Evolutionary conservation across 2,113 vertebrate genomes (phyloP).

Genomic region (Cyanoderma ruficeps): DNA sequence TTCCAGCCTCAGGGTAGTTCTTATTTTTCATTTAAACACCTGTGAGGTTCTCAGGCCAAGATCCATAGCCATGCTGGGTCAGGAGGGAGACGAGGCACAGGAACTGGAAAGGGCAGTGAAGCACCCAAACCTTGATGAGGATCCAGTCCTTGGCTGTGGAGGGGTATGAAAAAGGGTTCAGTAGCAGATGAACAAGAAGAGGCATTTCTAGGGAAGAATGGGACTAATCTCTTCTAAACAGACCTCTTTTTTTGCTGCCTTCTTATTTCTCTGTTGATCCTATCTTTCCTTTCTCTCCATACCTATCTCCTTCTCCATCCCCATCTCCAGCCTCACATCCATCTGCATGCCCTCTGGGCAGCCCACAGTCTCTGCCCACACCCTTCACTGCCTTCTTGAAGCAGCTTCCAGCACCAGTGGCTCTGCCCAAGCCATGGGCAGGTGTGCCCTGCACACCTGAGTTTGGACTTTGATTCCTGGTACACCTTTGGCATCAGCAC

Average conservation of each 20-base stretch:
- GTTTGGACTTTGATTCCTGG: not conserved
- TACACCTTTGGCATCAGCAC: not conserved
- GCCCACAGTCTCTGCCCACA: not conserved
- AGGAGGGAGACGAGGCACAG: rapidly evolving
- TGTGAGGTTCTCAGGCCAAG: not conserved
- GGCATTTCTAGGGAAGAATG: not conserved
- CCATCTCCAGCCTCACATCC: not conserved
- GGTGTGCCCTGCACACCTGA: not conserved
- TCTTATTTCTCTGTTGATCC: not conserved
- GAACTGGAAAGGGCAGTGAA: not conserved
- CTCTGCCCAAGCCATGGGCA: not conserved
- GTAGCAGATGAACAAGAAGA: not conserved
- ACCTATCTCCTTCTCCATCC: not conserved
- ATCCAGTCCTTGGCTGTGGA: not conserved
- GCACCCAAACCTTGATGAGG: not conserved
- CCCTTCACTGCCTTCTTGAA: not conserved
- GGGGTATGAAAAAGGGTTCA: not conserved
- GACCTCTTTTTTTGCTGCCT: not conserved
- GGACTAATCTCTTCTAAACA: not conserved
- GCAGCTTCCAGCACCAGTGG: not conserved
- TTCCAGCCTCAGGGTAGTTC: not conserved
- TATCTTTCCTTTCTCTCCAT: not conserved
- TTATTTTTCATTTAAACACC: conserved; percentile 14
- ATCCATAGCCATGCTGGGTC: not conserved
- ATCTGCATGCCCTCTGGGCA: not conserved